A percentile compares a stretch with the other conserved stretches of the same genome.
Evolutionary conservation across 2,888 invertebrate genomes (phyloP).

Genomic region (Axea sp.): DNA sequence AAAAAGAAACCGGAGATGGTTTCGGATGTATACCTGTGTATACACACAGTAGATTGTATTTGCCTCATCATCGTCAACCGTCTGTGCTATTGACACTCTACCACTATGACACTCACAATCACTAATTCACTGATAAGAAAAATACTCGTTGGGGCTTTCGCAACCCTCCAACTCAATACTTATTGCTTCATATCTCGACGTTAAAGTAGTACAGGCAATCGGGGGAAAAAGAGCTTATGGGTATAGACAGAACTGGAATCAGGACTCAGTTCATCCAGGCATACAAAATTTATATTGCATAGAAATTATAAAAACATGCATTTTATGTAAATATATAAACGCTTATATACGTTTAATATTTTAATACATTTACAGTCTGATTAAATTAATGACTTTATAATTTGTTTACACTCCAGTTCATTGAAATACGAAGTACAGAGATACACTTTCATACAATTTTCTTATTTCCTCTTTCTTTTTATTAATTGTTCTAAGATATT

Average conservation of each 20-base stretch:
- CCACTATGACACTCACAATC: conserved; percentile 64
- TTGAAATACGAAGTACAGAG: too few species aligned
- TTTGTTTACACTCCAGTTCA: too few species aligned
- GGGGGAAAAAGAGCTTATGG: conserved; percentile 38
- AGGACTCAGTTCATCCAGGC: conserved; percentile 37
- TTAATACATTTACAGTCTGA: too few species aligned
- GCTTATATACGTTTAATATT: too few species aligned
- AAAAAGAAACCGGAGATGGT: conserved; percentile 63
- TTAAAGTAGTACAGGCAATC: conserved; percentile 47
- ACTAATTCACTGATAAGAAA: conserved; percentile 78
- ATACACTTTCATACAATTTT: too few species aligned
- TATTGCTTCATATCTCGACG: conserved; percentile 73
- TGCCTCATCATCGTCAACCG: conserved; percentile 75
- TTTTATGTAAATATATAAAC: too few species aligned
- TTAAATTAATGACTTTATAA: too few species aligned
- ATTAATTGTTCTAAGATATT: too few species aligned
- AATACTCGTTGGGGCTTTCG: conserved; percentile 68
- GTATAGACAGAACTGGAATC: conserved; percentile 65
- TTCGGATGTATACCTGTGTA: conserved; percentile 71
- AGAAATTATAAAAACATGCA: too few species aligned
- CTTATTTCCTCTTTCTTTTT: too few species aligned
- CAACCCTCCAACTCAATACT: conserved; percentile 67
- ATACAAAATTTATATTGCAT: too few species aligned
- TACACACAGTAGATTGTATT: conserved; percentile 65
- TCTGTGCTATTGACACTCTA: conserved; percentile 63